Percentiles rank a stretch among this genome's conserved stretches.
Evolutionary conservation across 2,797 vertebrate genomes (phyloP).

Genomic region (Siniperca scherzeri): DNA sequence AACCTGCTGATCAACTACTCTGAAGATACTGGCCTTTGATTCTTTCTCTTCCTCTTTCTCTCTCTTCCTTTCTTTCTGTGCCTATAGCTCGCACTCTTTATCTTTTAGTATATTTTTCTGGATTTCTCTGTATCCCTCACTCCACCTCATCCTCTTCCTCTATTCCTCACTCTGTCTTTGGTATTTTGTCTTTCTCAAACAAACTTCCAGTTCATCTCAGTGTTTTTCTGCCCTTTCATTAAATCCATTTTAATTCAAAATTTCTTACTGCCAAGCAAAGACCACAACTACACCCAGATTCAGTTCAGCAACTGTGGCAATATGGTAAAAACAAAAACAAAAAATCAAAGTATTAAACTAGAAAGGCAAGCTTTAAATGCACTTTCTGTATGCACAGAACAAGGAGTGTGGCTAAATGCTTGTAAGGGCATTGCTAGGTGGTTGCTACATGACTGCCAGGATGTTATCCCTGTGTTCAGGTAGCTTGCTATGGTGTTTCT

Average conservation of each 20-base stretch:
- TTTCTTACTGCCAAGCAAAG: neutral
- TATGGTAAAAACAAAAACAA: neutral
- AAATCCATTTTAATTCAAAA: constrained; percentile 3
- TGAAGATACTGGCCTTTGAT: constrained; percentile 53
- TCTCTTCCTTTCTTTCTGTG: neutral
- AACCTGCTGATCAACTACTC: constrained; percentile 64
- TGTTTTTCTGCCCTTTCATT: neutral
- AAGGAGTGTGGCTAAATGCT: neutral
- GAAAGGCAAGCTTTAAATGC: neutral
- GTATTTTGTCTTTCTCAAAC: neutral
- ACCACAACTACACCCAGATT: neutral
- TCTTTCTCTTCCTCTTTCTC: constrained; percentile 11
- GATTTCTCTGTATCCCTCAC: neutral
- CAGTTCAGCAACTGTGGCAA: neutral
- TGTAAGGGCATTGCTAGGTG: neutral
- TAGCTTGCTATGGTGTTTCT: too few relatives aligned
- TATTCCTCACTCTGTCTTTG: neutral
- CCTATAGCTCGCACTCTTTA: neutral
- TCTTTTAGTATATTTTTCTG: neutral
- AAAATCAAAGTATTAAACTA: neutral
- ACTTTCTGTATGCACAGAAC: neutral
- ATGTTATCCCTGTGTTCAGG: neutral
- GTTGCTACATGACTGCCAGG: neutral
- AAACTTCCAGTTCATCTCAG: constrained; percentile 2
- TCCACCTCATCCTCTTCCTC: neutral